Conservation (phyloP, 2,888 invertebrate species). For the Mythimna loreyi region DNA sequence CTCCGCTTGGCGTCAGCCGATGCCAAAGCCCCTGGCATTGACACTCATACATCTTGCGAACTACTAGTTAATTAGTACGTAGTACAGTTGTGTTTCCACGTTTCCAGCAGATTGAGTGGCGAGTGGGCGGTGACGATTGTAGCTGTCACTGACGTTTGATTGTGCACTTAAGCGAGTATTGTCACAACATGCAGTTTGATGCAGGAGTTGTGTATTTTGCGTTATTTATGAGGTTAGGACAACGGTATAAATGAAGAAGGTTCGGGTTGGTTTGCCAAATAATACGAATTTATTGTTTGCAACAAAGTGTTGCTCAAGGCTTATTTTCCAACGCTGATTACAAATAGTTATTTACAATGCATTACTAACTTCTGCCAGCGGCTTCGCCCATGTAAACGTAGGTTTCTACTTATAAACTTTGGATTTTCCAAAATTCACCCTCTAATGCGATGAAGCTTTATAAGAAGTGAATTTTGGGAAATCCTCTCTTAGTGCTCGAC, state of each 20-base stretch:
- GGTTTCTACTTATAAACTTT: too few relatives aligned
- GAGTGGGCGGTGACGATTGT: slow-evolving; percentile 42
- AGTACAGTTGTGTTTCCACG: slow-evolving; percentile 31
- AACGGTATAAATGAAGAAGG: not conserved
- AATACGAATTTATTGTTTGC: too few relatives aligned
- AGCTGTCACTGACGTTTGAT: slow-evolving; percentile 27
- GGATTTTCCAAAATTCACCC: too few relatives aligned
- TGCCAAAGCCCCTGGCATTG: slow-evolving; percentile 57
- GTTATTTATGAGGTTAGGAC: not conserved
- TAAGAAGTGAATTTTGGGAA: too few relatives aligned
- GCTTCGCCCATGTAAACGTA: too few relatives aligned
- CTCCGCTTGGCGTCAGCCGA: slow-evolving; percentile 22
- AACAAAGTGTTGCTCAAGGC: too few relatives aligned
- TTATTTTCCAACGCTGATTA: too few relatives aligned
- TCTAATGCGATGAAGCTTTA: too few relatives aligned
- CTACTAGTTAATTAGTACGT: slow-evolving; percentile 49
- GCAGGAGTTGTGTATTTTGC: not conserved
- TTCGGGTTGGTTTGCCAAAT: not conserved
- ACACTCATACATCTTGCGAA: slow-evolving; percentile 35
- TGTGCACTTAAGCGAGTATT: slow-evolving; percentile 18
- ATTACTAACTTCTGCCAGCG: too few relatives aligned
- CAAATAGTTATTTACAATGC: too few relatives aligned
- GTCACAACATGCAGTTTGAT: slow-evolving; percentile 23
- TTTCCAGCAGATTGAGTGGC: slow-evolving; percentile 28
- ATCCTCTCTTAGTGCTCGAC: too few relatives aligned